Conservation (phyloP, 2,797 vertebrate species). For the Somateria mollissima region DNA sequence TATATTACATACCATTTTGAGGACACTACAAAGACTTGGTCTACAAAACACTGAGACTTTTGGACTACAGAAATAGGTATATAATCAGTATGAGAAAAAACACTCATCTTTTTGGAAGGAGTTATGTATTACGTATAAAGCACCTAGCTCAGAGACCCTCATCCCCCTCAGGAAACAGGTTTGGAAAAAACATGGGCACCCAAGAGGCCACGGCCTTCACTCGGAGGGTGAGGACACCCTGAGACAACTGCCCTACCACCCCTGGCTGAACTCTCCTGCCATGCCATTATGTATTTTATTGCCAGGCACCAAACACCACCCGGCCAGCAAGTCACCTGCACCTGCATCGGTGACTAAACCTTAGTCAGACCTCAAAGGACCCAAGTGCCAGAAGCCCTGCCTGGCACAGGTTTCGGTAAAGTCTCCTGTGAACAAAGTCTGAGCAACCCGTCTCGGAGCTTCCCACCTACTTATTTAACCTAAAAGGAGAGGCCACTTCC, state of each 20-base stretch:
- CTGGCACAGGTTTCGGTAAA: not conserved
- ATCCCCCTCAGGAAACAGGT: not conserved
- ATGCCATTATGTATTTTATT: not conserved
- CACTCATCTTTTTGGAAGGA: not conserved
- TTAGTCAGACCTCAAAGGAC: not conserved
- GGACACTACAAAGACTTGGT: not conserved
- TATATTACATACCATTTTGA: not conserved
- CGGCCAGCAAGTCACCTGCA: not conserved
- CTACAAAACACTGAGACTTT: not conserved
- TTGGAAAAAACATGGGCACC: not conserved
- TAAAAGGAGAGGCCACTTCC: not conserved
- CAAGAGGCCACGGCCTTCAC: not conserved
- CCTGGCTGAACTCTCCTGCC: not conserved
- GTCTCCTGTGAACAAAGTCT: not conserved
- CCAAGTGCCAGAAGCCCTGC: not conserved
- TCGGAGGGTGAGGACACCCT: rapidly evolving
- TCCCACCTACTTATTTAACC: not conserved
- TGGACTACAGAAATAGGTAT: not conserved
- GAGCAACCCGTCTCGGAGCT: not conserved
- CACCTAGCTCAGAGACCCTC: not conserved
- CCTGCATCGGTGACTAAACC: not conserved
- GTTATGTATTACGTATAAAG: not conserved
- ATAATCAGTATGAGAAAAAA: not conserved
- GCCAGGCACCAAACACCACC: not conserved
- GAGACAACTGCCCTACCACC: not conserved